Conservation (phyloP, 2,797 vertebrate species). For the Emys orbicularis region DNA sequence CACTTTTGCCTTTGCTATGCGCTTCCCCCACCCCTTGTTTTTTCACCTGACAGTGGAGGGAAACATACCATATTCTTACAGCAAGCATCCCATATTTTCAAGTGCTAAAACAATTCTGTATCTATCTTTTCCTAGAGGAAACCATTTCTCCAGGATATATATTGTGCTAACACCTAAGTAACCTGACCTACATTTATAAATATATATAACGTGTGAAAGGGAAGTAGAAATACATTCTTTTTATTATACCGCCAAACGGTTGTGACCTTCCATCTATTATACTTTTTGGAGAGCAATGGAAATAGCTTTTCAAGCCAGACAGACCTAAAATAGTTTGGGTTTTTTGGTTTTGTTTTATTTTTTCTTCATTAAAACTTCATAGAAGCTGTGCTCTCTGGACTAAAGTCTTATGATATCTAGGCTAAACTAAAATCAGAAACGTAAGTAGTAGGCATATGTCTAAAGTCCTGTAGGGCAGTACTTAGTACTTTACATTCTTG, state of each 20-base stretch:
- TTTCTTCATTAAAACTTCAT: not conserved
- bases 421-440: not conserved
- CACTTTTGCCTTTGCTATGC: not conserved
- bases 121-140: not conserved
- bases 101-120: not conserved
- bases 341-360: not conserved
- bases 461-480: not conserved
- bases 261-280: not conserved
- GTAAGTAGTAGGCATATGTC: not conserved
- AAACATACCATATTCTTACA: not conserved
- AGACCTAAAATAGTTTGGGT: not conserved
- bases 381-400: not conserved
- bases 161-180: not conserved
- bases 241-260: not conserved
- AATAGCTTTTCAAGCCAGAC: not conserved
- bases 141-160: not conserved
- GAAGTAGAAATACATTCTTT: fast-evolving
- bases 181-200: not conserved
- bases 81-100: not conserved
- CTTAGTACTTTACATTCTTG: not conserved
- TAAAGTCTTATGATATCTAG: not conserved
- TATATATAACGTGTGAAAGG: not conserved
- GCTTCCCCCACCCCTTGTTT: not conserved
- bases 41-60: not conserved
- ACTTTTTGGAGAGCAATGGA: not conserved